These are phyloP conservation scores for Ammospiza nelsoni DNA, from an alignment of 2,113 vertebrate genomes.

Conservation along the genomic window DNA sequence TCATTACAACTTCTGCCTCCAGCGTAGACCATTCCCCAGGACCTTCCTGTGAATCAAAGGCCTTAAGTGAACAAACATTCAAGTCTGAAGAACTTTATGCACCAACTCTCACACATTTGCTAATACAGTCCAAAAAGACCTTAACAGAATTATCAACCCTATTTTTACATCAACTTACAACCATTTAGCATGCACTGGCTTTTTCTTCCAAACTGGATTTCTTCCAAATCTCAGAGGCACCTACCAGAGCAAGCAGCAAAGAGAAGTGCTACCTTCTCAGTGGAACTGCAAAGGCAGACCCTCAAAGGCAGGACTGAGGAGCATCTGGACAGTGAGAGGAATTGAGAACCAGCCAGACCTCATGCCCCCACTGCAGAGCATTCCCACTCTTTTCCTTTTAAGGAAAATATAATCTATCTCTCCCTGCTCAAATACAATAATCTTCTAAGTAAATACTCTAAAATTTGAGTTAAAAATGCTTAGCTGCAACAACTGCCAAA, in stretches of 20 bases:
- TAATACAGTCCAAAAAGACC: neutral
- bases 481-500: neutral
- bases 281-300: neutral
- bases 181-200: neutral
- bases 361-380: rapidly evolving
- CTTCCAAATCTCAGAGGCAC: neutral
- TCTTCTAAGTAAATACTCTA: neutral
- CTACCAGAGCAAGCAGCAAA: neutral
- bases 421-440: neutral
- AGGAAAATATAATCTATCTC: neutral
- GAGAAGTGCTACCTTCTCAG: neutral
- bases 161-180: neutral
- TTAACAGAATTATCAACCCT: neutral
- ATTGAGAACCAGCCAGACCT: neutral
- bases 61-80: constrained; percentile 30
- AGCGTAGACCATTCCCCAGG: constrained; percentile 91
- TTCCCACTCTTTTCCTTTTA: neutral
- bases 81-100: neutral
- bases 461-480: neutral
- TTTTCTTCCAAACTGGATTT: neutral
- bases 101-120: neutral
- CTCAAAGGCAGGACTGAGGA: neutral
- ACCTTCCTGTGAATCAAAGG: constrained; percentile 85
- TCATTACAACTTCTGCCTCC: constrained; percentile 94
- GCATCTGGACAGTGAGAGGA: neutral